These are phyloP conservation scores for Frieseomelitta varia DNA, from an alignment of 1,140 invertebrate species.

Conservation along the genomic window DNA sequence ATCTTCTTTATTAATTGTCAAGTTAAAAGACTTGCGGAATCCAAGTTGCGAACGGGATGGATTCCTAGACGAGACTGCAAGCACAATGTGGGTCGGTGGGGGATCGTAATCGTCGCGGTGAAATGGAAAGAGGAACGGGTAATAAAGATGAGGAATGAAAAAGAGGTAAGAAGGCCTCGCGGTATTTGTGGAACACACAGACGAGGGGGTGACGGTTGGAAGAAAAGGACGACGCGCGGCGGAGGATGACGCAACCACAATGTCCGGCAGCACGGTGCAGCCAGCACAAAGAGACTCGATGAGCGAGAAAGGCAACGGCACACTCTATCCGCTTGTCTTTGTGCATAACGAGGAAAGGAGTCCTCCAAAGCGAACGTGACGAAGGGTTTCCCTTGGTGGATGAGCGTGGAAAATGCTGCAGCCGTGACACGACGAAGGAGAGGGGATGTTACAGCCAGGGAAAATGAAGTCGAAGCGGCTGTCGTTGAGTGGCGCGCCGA, in stretches of 20 bases:
- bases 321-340: conserved; percentile 41
- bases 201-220: background rate
- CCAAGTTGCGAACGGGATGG: too few relatives aligned
- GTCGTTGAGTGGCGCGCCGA: conserved; percentile 4
- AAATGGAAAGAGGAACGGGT: background rate
- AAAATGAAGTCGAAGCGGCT: conserved; percentile 35
- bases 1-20: too few relatives aligned
- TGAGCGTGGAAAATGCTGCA: conserved; percentile 17
- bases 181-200: background rate
- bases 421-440: background rate
- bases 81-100: background rate
- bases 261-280: conserved; percentile 18
- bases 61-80: background rate
- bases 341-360: conserved; percentile 60
- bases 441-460: background rate
- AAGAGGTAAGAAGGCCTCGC: background rate
- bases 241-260: background rate
- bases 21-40: too few relatives aligned
- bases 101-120: conserved; percentile 12
- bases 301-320: background rate
- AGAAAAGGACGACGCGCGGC: too few relatives aligned
- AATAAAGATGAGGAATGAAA: background rate
- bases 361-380: conserved; percentile 50
- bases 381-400: conserved; percentile 33
- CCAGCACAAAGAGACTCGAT: conserved; percentile 45